phyloP scores from a whole-genome alignment of 2,113 vertebrate genomes.

The Heptranchias perlo region DNA sequence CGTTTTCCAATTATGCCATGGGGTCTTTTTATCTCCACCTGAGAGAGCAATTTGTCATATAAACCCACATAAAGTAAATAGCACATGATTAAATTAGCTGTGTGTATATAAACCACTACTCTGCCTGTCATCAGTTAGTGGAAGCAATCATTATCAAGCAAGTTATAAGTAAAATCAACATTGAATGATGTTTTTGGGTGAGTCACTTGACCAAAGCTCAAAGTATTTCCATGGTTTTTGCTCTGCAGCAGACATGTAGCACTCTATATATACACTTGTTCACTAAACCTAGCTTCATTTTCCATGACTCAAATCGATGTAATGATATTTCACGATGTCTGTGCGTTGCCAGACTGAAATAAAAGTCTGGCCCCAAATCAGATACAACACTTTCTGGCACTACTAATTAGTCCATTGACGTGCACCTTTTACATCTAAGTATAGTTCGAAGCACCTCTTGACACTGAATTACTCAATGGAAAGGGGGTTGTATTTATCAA shows the following conservation, averaged over 20 bases:
- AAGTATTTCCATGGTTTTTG: background rate
- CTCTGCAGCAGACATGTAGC: background rate
- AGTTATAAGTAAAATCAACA: constrained; percentile 1
- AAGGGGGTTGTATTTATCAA: background rate
- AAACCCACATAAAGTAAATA: background rate
- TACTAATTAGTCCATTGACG: background rate
- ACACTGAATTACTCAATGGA: background rate
- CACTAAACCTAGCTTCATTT: background rate
- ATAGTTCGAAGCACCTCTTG: background rate
- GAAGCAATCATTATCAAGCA: constrained; percentile 23
- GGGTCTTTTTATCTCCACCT: background rate
- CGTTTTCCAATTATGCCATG: background rate
- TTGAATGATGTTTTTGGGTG: constrained; percentile 22
- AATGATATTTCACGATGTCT: constrained; percentile 9
- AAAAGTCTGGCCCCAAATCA: background rate
- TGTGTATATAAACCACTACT: background rate
- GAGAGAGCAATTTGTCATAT: background rate
- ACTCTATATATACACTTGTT: background rate
- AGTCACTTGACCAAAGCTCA: constrained; percentile 28
- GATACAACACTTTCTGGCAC: background rate
- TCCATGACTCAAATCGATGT: background rate
- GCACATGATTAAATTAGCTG: background rate
- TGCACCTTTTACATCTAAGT: background rate
- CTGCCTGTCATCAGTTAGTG: background rate
- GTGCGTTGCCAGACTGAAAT: background rate